A percentile compares a stretch with the other conserved stretches of the same genome.
These are phyloP conservation scores for Eilema caniola DNA, from an alignment of 2,888 invertebrate species.

Conservation along the genomic window DNA sequence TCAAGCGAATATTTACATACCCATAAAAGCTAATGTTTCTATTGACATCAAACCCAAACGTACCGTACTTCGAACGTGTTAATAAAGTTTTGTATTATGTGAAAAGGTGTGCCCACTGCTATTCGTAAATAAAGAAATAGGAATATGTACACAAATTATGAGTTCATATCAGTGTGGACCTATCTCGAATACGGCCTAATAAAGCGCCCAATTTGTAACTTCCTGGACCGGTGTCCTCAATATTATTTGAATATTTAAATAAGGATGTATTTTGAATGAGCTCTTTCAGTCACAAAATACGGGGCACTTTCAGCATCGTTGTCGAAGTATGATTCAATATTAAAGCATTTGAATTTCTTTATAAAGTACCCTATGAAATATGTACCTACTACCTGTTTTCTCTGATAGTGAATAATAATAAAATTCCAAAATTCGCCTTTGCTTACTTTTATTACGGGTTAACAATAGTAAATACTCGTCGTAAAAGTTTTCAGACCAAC, in stretches of 20 bases:
- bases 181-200: slow-evolving; percentile 23
- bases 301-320: background rate
- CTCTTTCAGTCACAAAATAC: slow-evolving; percentile 14
- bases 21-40: slow-evolving; percentile 5
- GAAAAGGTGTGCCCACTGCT: slow-evolving; percentile 11
- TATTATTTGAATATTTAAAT: slow-evolving; percentile 26
- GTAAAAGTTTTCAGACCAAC: background rate
- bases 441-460: background rate
- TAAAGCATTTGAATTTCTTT: background rate
- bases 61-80: slow-evolving; percentile 8
- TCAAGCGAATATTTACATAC: background rate
- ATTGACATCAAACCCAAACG: slow-evolving; percentile 2
- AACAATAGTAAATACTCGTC: background rate
- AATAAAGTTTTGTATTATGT: slow-evolving; percentile 14
- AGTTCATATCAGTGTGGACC: slow-evolving; percentile 9
- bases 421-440: background rate
- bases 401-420: too few species aligned
- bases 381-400: background rate
- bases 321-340: slow-evolving; percentile 4
- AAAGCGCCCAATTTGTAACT: slow-evolving; percentile 25
- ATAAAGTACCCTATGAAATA: background rate
- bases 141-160: slow-evolving; percentile 16
- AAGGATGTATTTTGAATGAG: slow-evolving; percentile 20
- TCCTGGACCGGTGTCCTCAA: slow-evolving; percentile 22
- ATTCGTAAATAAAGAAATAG: slow-evolving; percentile 9